phyloP scores from a whole-genome alignment of 2,113 vertebrate genomes.

The Sigmodon hispidus region DNA sequence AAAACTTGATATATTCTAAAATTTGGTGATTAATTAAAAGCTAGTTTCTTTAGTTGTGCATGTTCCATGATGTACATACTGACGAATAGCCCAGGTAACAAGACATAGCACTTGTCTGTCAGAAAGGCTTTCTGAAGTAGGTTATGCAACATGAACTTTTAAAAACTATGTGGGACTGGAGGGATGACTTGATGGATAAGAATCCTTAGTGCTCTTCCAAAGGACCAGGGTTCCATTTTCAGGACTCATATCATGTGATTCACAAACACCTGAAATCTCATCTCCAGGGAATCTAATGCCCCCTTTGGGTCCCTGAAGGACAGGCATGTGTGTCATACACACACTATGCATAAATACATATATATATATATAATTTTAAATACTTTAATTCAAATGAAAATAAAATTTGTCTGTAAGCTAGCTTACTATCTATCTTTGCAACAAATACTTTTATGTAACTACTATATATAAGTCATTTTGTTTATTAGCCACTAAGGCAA shows the following conservation, averaged over 20 bases:
- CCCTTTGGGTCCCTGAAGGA: background rate
- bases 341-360: background rate
- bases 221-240: background rate
- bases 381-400: background rate
- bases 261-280: background rate
- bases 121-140: background rate
- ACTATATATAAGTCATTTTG: background rate
- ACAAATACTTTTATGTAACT: background rate
- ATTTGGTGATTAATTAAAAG: conserved; percentile 28
- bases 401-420: background rate
- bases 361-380: background rate
- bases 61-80: background rate
- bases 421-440: background rate
- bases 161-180: background rate
- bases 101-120: background rate
- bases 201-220: background rate
- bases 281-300: background rate
- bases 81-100: background rate
- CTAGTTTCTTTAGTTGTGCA: background rate
- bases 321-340: background rate
- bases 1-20: background rate
- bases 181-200: too few species aligned
- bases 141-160: background rate
- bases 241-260: background rate
- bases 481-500: background rate